Evolutionary conservation across 2,888 invertebrate species (phyloP).

Genomic region (Cephus spinipes): DNA sequence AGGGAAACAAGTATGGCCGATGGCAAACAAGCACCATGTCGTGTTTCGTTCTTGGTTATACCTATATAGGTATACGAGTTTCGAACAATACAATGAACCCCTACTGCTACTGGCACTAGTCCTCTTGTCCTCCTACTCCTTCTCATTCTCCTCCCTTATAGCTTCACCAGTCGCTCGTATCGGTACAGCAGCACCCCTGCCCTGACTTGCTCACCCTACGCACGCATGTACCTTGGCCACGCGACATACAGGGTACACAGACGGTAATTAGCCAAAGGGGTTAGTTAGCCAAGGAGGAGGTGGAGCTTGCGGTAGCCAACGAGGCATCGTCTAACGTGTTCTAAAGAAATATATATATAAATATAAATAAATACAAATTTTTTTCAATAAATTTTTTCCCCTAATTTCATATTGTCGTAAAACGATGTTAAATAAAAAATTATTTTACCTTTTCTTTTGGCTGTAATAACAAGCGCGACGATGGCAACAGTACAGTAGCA

Average conservation of each 20-base stretch:
- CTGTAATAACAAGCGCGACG: too few species aligned
- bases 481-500: too few species aligned
- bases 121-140: conserved; percentile 24
- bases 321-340: conserved; percentile 20
- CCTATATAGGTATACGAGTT: conserved; percentile 29
- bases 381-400: too few species aligned
- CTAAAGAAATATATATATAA: background rate
- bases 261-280: conserved; percentile 60
- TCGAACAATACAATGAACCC: conserved; percentile 52
- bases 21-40: conserved; percentile 51
- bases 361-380: too few species aligned
- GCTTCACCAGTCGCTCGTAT: too few species aligned
- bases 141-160: background rate
- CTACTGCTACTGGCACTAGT: conserved; percentile 19
- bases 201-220: background rate
- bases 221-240: background rate
- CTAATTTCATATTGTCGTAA: too few species aligned
- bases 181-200: background rate
- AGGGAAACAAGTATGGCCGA: conserved; percentile 45
- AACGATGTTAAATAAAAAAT: too few species aligned
- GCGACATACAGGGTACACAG: conserved; percentile 39
- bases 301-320: conserved; percentile 56
- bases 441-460: too few species aligned
- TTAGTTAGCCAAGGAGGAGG: conserved; percentile 58
- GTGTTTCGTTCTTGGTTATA: conserved; percentile 46